A percentile compares a stretch with the other conserved stretches of the same genome.
phyloP scores from a whole-genome alignment of 2,113 vertebrate species.

The Stomatorhinus ivindoensis region DNA sequence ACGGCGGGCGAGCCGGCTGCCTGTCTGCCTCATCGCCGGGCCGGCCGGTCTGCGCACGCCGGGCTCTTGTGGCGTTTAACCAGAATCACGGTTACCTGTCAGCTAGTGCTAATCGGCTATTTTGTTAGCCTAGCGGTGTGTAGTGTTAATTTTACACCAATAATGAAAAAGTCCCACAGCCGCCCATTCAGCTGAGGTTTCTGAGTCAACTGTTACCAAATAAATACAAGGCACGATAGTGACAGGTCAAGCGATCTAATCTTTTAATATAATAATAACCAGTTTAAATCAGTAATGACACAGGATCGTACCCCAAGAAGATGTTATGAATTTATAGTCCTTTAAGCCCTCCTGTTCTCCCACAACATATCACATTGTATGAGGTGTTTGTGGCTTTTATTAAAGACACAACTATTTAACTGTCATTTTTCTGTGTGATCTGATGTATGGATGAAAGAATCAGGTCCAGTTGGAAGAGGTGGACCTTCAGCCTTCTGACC shows the following conservation, averaged over 20 bases:
- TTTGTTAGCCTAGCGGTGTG: not conserved
- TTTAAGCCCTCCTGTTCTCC: not conserved
- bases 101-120: not conserved
- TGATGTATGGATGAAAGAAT: not conserved
- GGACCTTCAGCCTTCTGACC: not conserved
- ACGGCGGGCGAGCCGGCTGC: conserved; percentile 24
- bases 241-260: not conserved
- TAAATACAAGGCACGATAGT: not conserved
- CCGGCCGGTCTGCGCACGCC: not conserved
- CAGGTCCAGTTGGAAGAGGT: not conserved
- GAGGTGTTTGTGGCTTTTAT: not conserved
- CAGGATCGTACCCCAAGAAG: not conserved
- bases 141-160: not conserved
- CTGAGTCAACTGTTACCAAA: not conserved
- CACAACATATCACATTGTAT: not conserved
- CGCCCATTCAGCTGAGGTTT: not conserved
- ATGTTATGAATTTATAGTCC: not conserved
- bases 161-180: not conserved
- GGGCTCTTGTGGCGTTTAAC: not conserved
- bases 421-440: not conserved
- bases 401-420: not conserved
- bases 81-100: not conserved
- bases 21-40: not conserved
- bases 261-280: not conserved
- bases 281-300: not conserved